Base-by-base conservation (phyloP, 1,140 invertebrate genomes). In the Ditylenchus dipsaci region DNA sequence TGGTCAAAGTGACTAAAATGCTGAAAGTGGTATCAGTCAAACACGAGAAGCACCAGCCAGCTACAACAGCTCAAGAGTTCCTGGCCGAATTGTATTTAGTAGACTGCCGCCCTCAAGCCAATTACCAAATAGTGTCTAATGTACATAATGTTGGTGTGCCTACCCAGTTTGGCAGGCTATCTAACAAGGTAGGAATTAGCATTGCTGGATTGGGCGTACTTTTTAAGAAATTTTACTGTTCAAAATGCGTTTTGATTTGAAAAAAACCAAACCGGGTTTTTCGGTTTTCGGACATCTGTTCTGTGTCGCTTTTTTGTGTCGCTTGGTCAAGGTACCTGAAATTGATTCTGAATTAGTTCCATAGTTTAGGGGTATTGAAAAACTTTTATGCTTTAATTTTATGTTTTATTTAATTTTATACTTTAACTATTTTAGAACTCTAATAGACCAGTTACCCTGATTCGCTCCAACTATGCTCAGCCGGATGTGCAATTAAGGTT, bases 391-490 rank as follows among this genome's bases (percentile, higher is more conserved):
- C n/a, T n/a, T n/a, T n/a, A n/a, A n/a, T n/a, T n/a, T n/a, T n/a
- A n/a, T n/a, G n/a, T n/a, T n/a, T n/a, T n/a, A n/a, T n/a, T n/a
- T n/a, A 53, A 53, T 53, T 21, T 53, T 26, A 53, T 7, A 53
- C 49, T 53, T 21, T 21, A 7, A 21, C 3, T 21, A 17, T 21
- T 53, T 21, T 17, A 53, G 49, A 19, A 15, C 15, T 53, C 49
- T 19, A 15, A 3, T 26, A 19, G 49, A 26, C 45, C 68, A 15
- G 45, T 73, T n/a, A 53, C 71, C 38, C 21, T 75, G 15, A 56
- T 73, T 38, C 72, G 72, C 30, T 73, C 72, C 1, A 73, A 73
- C 53, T 73, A 73, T 26, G 21, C 45, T 23, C 72, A 73, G 45
- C 21, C 13, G 23, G 63, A 74, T 29, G 72, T 73, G n/a, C 68